Evolutionary conservation across 2,797 vertebrate genomes (phyloP).

Genomic region (Phoeniculus purpureus): DNA sequence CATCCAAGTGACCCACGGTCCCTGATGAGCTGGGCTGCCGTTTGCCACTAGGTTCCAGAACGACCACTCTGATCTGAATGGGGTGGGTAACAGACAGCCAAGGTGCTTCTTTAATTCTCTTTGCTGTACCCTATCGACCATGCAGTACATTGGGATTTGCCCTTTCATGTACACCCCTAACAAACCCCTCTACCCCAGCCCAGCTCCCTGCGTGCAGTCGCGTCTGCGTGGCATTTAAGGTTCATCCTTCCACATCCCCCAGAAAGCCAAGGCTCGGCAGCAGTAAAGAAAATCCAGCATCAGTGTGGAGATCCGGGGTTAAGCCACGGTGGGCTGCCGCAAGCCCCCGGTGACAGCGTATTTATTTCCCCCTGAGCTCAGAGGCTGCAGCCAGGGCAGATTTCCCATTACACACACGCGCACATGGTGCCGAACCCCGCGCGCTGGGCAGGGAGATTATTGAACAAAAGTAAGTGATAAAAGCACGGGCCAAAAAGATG

Average conservation of each 20-base stretch:
- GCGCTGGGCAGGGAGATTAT: slow-evolving; percentile 62
- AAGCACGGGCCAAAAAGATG: slow-evolving; percentile 67
- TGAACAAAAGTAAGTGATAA: slow-evolving; percentile 74
- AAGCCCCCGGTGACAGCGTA: slow-evolving; percentile 35
- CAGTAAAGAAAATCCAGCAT: slow-evolving; percentile 32
- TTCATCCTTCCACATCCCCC: background rate
- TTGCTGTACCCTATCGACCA: fast-evolving
- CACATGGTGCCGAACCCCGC: slow-evolving; percentile 22
- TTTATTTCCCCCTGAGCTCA: slow-evolving; percentile 47
- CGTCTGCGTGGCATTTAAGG: background rate
- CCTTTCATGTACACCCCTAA: fast-evolving
- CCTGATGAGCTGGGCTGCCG: background rate
- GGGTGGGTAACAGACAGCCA: background rate
- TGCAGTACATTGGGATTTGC: background rate
- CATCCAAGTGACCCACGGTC: fast-evolving
- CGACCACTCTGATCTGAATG: fast-evolving
- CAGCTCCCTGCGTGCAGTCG: fast-evolving
- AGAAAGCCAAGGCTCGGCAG: background rate
- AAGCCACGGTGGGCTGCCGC: slow-evolving; percentile 14
- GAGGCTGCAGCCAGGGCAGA: slow-evolving; percentile 11
- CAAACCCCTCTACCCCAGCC: fast-evolving
- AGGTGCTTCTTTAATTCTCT: background rate
- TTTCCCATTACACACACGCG: slow-evolving; percentile 54
- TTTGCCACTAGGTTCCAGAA: background rate
- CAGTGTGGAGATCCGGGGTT: slow-evolving; percentile 7